Percentiles rank a stretch among this genome's conserved stretches.
These are phyloP conservation scores for Euplagia quadripunctaria DNA, from an alignment of 2,888 invertebrate genomes.

Conservation along the genomic window DNA sequence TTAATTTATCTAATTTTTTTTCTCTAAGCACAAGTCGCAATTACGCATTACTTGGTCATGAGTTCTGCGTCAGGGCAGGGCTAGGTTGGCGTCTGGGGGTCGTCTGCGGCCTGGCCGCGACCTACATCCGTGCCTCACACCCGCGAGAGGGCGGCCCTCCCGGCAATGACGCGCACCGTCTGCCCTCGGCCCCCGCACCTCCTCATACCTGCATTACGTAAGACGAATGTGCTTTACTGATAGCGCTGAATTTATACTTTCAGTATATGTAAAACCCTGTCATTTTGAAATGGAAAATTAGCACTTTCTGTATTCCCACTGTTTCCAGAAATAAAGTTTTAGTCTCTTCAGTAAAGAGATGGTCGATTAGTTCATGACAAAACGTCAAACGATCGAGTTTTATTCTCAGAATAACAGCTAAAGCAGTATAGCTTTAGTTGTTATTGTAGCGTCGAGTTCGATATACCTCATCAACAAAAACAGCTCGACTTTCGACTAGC, in stretches of 20 bases:
- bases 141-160: slow-evolving; percentile 34
- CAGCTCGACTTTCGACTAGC: too few species aligned
- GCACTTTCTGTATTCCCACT: not conserved
- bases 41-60: slow-evolving; percentile 46
- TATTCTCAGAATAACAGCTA: not conserved
- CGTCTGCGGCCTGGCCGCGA: slow-evolving; percentile 83
- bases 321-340: not conserved
- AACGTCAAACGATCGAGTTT: not conserved
- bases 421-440: not conserved
- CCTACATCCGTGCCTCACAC: slow-evolving; percentile 71
- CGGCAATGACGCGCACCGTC: slow-evolving; percentile 64
- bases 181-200: slow-evolving; percentile 56
- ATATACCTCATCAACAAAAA: too few species aligned
- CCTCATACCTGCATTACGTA: slow-evolving; percentile 78
- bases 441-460: too few species aligned
- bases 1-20: not conserved
- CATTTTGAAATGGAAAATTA: not conserved
- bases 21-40: slow-evolving; percentile 34
- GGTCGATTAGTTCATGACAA: not conserved
- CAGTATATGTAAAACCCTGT: slow-evolving; percentile 25
- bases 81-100: slow-evolving; percentile 81
- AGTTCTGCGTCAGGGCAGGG: slow-evolving; percentile 60
- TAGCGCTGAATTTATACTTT: slow-evolving; percentile 46
- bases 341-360: not conserved
- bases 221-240: slow-evolving; percentile 69